Conservation (phyloP, 2,888 invertebrate genomes). For the Melieria crassipennis region DNA sequence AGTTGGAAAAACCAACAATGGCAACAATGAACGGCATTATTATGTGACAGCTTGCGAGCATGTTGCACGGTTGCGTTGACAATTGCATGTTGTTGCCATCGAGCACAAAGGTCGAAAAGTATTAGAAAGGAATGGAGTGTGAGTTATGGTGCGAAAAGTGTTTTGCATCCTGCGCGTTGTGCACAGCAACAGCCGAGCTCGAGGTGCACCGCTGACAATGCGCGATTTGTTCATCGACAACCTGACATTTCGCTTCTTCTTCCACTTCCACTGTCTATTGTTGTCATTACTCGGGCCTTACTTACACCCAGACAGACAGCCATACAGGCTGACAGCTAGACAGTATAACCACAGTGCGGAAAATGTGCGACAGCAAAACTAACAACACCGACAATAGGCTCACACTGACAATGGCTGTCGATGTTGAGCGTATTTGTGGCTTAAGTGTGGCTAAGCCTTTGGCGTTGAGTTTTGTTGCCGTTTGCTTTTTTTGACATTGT, state of each 20-base stretch:
- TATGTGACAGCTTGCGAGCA: too few species aligned
- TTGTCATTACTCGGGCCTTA: neutral
- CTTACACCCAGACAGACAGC: constrained; percentile 1
- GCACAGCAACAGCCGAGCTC: too few species aligned
- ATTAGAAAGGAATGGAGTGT: too few species aligned
- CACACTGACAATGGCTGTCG: neutral
- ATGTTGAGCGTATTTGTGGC: constrained; percentile 9
- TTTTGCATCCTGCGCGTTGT: too few species aligned
- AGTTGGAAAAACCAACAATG: too few species aligned
- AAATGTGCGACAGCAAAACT: too few species aligned
- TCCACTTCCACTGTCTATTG: neutral
- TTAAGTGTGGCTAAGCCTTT: constrained; percentile 18
- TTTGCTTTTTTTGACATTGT: neutral
- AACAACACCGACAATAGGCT: too few species aligned
- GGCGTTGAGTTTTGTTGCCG: neutral
- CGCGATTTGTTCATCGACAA: neutral
- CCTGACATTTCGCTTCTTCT: constrained; percentile 22
- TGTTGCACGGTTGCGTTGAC: too few species aligned
- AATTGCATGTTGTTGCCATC: neutral
- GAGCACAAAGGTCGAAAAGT: neutral
- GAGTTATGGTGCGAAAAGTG: too few species aligned
- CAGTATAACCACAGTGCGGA: neutral
- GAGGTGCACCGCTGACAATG: too few species aligned
- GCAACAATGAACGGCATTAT: too few species aligned
- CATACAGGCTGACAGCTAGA: constrained; percentile 19